Evolutionary conservation across 1,140 invertebrate genomes (phyloP), one percentile per base, ranked within the genome.

Genomic region (Habropoda laboriosa): DNA sequence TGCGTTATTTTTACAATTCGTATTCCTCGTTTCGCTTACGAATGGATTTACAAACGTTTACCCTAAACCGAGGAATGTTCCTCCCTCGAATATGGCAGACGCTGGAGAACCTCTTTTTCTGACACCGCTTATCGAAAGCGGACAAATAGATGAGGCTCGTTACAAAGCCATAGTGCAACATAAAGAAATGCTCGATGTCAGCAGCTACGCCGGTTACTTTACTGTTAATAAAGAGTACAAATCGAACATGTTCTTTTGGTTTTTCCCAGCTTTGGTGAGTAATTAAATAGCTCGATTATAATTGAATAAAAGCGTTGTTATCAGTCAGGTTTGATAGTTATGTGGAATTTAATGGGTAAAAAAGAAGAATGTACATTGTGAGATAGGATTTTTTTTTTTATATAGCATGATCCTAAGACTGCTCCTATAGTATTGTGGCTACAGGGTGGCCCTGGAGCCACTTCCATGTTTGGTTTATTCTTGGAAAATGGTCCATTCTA

Each of bases 161-260:
- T 86, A 92, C 45, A 82, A 91, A 76, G 91, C 94, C 5, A 42
- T 79, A 30, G 94, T 94, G 21, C 83, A 90, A 35, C 87, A 92
- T 55, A 88, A 89, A 73, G 89, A 91, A 55, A 90, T 93, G 81
- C 35, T 80, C 2, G 87, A 91, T 66, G 80, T 94, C 5, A 88
- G 83, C 40, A 95, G 94, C 66, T 95, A 95, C 83, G 92, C 95
- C 16, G 96, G 96, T 1, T 97, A 95, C 84, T 91, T 97, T 12
- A 97, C 96, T 0, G 96, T 98, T 5, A 96, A 97, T 86, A 94
- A 96, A 82, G 88, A 94, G 53, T 96, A 94, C 88, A 96, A 97
- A 84, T 97, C 97, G 0, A 97, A 98, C 88, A 94, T 97, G 81
- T 98, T 97, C 92, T 98, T 98, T 91, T 98, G 97, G 97, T 98